Evolutionary conservation across 1,140 invertebrate genomes (phyloP).

Genomic region (Apis cerana): DNA sequence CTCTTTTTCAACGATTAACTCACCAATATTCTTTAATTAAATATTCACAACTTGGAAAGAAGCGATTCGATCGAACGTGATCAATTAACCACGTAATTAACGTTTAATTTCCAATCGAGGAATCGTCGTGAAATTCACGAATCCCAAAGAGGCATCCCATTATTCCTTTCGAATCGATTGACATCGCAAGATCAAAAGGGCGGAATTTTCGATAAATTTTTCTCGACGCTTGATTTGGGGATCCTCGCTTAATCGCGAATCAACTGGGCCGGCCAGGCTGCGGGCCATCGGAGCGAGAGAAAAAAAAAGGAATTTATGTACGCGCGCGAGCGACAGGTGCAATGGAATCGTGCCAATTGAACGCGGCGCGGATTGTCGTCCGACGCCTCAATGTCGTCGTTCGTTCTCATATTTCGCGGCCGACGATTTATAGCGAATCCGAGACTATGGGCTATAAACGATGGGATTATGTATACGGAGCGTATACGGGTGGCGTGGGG

Average conservation of each 20-base stretch:
- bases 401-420: conserved; percentile 30
- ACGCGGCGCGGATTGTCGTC: conserved; percentile 14
- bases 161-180: not conserved
- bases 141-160: not conserved
- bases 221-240: not conserved
- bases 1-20: too few relatives aligned
- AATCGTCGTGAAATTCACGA: not conserved
- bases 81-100: not conserved
- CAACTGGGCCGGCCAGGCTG: not conserved
- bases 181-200: not conserved
- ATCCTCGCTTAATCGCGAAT: conserved; percentile 27
- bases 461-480: not conserved
- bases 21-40: too few relatives aligned
- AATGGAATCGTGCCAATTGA: conserved; percentile 42
- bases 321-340: conserved; percentile 42
- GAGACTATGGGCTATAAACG: conserved; percentile 26
- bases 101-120: not conserved
- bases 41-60: too few relatives aligned
- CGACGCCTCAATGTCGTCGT: conserved; percentile 13
- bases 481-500: not conserved
- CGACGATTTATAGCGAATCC: conserved; percentile 18
- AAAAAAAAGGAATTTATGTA: conserved; percentile 28
- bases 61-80: too few relatives aligned
- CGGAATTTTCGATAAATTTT: not conserved
- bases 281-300: not conserved